These are phyloP conservation scores for Drepana arcuata DNA, from an alignment of 1,140 invertebrate genomes.

Conservation along the genomic window DNA sequence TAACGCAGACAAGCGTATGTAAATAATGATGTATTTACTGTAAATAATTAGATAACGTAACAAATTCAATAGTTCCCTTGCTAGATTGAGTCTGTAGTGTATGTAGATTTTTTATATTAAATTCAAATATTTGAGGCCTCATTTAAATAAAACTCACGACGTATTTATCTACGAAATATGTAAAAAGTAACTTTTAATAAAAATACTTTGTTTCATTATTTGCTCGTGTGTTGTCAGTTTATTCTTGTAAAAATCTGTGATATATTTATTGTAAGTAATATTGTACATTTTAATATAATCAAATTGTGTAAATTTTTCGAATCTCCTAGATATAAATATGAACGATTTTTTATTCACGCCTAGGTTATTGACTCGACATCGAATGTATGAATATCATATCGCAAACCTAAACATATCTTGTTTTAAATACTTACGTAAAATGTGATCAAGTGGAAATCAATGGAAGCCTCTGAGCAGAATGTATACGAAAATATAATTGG, in stretches of 20 bases:
- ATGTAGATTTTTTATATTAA: slow-evolving; percentile 47
- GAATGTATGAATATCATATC: slow-evolving; percentile 46
- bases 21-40: slow-evolving; percentile 46
- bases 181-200: slow-evolving; percentile 22
- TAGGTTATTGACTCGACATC: slow-evolving; percentile 6
- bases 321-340: slow-evolving; percentile 22
- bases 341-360: not conserved
- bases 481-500: too few relatives aligned
- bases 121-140: slow-evolving; percentile 19
- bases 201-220: slow-evolving; percentile 5
- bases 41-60: slow-evolving; percentile 40
- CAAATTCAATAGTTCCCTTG: slow-evolving; percentile 37
- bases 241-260: slow-evolving; percentile 67
- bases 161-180: slow-evolving; percentile 16
- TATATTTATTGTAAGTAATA: slow-evolving; percentile 69
- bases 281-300: slow-evolving; percentile 42
- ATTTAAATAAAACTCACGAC: slow-evolving; percentile 22
- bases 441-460: too few relatives aligned
- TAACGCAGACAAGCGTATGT: slow-evolving; percentile 13
- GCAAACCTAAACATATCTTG: slow-evolving; percentile 59
- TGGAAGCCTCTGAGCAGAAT: too few relatives aligned
- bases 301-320: slow-evolving; percentile 40
- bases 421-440: too few relatives aligned
- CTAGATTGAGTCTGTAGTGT: slow-evolving; percentile 39
- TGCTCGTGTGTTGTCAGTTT: too few relatives aligned